Evolutionary conservation across 2,888 invertebrate species (phyloP), one percentile per base, ranked within the genome.

Genomic region (Neria commutata): DNA sequence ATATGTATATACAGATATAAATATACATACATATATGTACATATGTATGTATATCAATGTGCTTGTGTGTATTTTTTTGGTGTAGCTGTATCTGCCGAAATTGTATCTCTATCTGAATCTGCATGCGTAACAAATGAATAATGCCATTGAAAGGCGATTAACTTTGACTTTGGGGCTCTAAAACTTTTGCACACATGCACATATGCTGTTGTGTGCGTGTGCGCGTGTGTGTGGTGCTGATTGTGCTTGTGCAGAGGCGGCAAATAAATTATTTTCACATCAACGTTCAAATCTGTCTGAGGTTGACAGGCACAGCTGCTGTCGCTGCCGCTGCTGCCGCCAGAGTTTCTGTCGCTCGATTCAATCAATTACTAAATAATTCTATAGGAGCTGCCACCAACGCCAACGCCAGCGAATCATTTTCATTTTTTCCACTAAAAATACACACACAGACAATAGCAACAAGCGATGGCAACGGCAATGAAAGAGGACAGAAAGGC

Each of bases 351-450:
- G n/a, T n/a, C n/a, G 52, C 34, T 51, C 34, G 53, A 58, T 46
- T 56, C 62, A 64, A 64, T 61, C 61, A 60, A 64, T 62, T 64
- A 52, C 58, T 56, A 60, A 62, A 53, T 58, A 60, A 62, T 62
- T 8, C n/a, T n/a, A n/a, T n/a, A n/a, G n/a, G n/a, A n/a, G n/a
- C n/a, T n/a, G n/a, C n/a, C n/a, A n/a, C n/a, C n/a, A n/a, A n/a
- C n/a, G n/a, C n/a, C n/a, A n/a, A n/a, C n/a, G n/a, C n/a, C n/a
- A n/a, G n/a, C n/a, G n/a, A n/a, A n/a, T n/a, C n/a, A n/a, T n/a
- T n/a, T n/a, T n/a, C n/a, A n/a, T n/a, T n/a, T n/a, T n/a, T n/a
- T n/a, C n/a, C 29, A 29, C 29, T 8, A 29, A 29, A 11, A 29
- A 11, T 29, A 29, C 29, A 29, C 29, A 29, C 6, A 29, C 29